These are phyloP conservation scores for Anomalospiza imberbis DNA, from an alignment of 2,797 vertebrate genomes.

Conservation along the genomic window DNA sequence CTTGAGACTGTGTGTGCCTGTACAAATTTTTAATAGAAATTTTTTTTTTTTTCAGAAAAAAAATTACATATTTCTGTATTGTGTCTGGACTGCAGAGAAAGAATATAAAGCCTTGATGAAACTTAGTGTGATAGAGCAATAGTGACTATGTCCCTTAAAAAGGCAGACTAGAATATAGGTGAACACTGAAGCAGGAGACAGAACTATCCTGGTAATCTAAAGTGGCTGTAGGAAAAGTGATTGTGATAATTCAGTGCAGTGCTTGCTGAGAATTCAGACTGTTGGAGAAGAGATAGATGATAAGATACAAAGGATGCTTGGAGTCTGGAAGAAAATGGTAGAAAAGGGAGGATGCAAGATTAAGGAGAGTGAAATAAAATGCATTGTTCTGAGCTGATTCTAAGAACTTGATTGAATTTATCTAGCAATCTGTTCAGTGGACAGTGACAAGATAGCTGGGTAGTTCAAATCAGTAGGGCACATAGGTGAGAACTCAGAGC, in stretches of 20 bases:
- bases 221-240: background rate
- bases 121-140: background rate
- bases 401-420: background rate
- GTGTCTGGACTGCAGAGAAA: background rate
- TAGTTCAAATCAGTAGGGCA: background rate
- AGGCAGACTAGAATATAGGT: background rate
- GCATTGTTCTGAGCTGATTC: background rate
- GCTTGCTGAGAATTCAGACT: background rate
- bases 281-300: background rate
- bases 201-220: background rate
- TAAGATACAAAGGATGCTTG: background rate
- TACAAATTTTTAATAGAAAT: background rate
- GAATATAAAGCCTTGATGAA: background rate
- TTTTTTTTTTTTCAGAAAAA: background rate
- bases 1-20: background rate
- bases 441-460: background rate
- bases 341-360: background rate
- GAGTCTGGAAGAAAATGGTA: background rate
- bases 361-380: background rate
- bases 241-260: background rate
- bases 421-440: background rate
- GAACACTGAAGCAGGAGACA: background rate
- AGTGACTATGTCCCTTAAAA: background rate
- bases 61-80: background rate
- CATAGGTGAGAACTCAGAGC: background rate